These are phyloP conservation scores for Cygnus buccinator DNA, from an alignment of 2,113 vertebrate genomes.

Conservation along the genomic window DNA sequence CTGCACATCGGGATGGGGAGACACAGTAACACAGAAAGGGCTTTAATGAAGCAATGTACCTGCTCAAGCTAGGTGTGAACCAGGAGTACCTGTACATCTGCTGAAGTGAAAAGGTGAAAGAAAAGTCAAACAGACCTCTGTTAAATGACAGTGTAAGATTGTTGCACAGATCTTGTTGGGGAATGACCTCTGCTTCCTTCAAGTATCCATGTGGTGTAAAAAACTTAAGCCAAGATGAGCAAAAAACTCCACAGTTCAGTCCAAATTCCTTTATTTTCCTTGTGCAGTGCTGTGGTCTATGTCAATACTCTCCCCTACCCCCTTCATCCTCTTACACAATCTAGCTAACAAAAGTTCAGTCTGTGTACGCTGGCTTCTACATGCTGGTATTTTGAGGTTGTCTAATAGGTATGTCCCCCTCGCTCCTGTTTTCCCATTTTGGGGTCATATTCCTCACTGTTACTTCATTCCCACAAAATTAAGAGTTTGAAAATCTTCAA, in stretches of 20 bases:
- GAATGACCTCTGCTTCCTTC: not conserved
- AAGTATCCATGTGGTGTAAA: not conserved
- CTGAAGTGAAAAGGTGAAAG: not conserved
- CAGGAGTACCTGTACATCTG: not conserved
- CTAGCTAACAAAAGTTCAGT: not conserved
- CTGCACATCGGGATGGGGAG: accelerated
- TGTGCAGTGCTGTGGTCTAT: not conserved
- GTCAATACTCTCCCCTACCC: not conserved
- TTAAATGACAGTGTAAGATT: not conserved
- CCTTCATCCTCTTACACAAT: not conserved
- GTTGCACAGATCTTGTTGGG: not conserved
- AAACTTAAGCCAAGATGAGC: not conserved
- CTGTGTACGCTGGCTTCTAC: not conserved
- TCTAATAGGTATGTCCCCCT: not conserved
- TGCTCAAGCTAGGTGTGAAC: not conserved
- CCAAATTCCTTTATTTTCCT: not conserved
- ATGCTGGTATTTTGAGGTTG: not conserved
- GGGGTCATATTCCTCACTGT: not conserved
- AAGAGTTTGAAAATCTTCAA: not conserved
- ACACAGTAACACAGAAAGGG: not conserved
- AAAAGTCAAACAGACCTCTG: not conserved
- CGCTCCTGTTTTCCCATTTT: not conserved
- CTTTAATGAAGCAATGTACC: not conserved
- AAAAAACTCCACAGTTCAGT: not conserved
- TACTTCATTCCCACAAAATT: not conserved